Evolutionary conservation across 2,113 vertebrate species (phyloP).

Genomic region (Hemibagrus wyckioides): DNA sequence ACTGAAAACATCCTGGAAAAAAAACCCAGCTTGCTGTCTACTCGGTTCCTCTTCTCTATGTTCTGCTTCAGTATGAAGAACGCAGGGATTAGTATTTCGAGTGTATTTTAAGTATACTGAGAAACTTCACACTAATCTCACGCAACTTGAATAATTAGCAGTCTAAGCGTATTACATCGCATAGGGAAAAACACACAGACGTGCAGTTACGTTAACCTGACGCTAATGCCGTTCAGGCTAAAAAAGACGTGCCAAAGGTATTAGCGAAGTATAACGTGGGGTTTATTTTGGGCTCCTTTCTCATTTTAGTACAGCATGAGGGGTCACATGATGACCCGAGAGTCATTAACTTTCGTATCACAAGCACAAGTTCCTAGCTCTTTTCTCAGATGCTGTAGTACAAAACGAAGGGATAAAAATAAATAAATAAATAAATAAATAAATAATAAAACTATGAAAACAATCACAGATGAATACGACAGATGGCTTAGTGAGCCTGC

Average conservation of each 20-base stretch:
- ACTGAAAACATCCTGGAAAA: background rate
- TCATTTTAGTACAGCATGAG: background rate
- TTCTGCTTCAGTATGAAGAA: background rate
- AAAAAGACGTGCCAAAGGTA: background rate
- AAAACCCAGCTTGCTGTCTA: background rate
- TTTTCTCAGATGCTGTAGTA: background rate
- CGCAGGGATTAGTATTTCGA: background rate
- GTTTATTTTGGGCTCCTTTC: background rate
- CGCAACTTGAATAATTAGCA: background rate
- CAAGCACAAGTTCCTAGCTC: background rate
- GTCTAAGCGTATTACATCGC: background rate
- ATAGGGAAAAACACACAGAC: background rate
- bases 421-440: too few species aligned
- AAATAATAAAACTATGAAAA: background rate
- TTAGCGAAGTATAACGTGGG: background rate
- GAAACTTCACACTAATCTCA: background rate
- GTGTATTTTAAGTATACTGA: too few species aligned
- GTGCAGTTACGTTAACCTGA: background rate
- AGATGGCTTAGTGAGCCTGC: background rate
- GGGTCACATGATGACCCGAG: background rate
- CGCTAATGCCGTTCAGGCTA: background rate
- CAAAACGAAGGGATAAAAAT: background rate
- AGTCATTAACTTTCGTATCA: background rate
- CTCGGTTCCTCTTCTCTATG: background rate
- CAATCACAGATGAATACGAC: background rate